A percentile compares a stretch with the other conserved stretches of the same genome.
Conservation (phyloP, 1,140 invertebrate species). For the Holcopasites calliopsidis region DNA sequence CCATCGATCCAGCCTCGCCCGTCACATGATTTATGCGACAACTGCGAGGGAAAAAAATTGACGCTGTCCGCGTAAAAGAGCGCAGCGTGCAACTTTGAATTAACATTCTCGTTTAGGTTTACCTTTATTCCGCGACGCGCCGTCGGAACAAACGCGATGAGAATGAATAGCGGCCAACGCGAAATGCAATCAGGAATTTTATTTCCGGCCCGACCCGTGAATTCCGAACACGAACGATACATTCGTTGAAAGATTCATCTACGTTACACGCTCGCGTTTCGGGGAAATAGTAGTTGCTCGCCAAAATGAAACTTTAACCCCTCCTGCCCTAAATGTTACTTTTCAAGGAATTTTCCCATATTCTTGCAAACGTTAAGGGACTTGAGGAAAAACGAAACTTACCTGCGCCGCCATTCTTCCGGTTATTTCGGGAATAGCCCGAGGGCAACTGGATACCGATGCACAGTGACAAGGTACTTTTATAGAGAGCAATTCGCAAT, state of each 20-base stretch:
- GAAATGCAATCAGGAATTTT: conserved; percentile 28
- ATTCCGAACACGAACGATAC: conserved; percentile 22
- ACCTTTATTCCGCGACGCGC: conserved; percentile 1
- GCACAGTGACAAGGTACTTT: conserved; percentile 65
- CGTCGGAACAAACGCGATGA: neutral
- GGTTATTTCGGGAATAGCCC: conserved; percentile 63
- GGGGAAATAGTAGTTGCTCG: neutral
- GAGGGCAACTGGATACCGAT: conserved; percentile 70
- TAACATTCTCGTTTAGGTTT: conserved; percentile 1
- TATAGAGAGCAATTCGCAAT: conserved; percentile 66
- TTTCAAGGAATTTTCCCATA: neutral
- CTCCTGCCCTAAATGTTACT: neutral
- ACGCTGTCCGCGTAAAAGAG: neutral
- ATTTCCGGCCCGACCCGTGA: neutral
- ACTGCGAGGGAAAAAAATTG: conserved; percentile 6
- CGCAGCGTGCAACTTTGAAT: conserved; percentile 15
- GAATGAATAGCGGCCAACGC: neutral
- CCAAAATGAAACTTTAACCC: too few species aligned
- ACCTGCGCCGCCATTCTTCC: conserved; percentile 72
- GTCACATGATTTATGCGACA: conserved; percentile 32
- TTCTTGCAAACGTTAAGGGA: neutral
- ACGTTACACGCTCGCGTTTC: neutral
- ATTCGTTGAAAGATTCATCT: conserved; percentile 10
- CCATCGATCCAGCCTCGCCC: too few species aligned
- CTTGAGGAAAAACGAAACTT: conserved; percentile 62